A percentile compares a stretch with the other conserved stretches of the same genome.
Conservation (phyloP, 2,888 invertebrate genomes). For the Aethes cnicana region DNA sequence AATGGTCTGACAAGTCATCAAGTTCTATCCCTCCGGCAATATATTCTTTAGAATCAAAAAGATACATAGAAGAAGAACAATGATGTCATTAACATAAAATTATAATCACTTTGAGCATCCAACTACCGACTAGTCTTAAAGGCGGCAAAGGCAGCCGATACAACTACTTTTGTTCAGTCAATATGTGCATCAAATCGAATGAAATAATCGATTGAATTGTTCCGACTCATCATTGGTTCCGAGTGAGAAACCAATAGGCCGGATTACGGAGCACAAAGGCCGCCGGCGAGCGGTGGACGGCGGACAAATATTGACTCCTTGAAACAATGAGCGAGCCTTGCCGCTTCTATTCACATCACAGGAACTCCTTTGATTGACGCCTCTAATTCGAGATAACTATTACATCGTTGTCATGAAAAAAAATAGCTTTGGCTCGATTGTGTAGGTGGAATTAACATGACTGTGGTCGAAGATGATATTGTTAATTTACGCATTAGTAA, state of each 20-base stretch:
- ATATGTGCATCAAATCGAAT: conserved; percentile 56
- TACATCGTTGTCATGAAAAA: conserved; percentile 18
- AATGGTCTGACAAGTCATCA: conserved; percentile 16
- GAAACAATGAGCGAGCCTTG: conserved; percentile 64
- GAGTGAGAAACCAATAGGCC: conserved; percentile 67
- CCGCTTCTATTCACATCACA: conserved; percentile 50
- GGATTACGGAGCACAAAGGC: conserved; percentile 71
- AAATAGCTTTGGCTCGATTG: background rate
- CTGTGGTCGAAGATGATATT: conserved; percentile 33
- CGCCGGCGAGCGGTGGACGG: conserved; percentile 58
- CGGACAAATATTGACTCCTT: conserved; percentile 81
- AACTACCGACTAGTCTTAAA: conserved; percentile 57
- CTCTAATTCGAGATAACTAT: conserved; percentile 41
- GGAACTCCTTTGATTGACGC: conserved; percentile 60
- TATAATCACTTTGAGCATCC: conserved; percentile 51
- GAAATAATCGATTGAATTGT: conserved; percentile 78
- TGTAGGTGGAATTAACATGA: conserved; percentile 12
- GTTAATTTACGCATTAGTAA: conserved; percentile 65
- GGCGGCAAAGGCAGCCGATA: conserved; percentile 62
- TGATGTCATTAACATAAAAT: conserved; percentile 55
- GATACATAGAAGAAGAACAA: conserved; percentile 47
- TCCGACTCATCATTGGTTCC: conserved; percentile 74
- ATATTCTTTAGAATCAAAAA: conserved; percentile 6
- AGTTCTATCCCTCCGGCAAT: background rate
- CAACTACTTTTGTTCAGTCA: conserved; percentile 57